Evolutionary conservation across 2,113 vertebrate species (phyloP), one percentile per base, ranked within the genome.

Genomic region (Amphilophus citrinellus): DNA sequence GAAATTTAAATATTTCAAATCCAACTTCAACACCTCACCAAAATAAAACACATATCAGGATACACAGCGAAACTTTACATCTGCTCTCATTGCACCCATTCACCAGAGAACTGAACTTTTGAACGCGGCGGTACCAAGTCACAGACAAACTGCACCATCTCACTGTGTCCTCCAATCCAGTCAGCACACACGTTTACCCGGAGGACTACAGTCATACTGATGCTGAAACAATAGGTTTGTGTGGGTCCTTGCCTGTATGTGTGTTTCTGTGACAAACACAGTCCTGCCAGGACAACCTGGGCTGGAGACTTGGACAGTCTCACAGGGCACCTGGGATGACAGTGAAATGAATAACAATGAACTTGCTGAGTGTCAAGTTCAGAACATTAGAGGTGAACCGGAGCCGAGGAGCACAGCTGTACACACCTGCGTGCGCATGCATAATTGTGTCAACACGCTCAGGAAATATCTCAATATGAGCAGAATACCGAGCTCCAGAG

Each of bases 331-430:
- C 24, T 50, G 18, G 80, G 80, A 92, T 85, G 90, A 93, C 92
- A 94, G 90, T 85, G 87, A 90, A 92, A 94, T 91, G 92, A 93
- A 95, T 94, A 93, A 94, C 90, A 93, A 92, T 93, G 83, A 95
- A 94, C 90, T 91, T 59, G 80, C 79, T 35, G 80, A 56, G 68
- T 85, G 87, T 88, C 84, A 90, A 86, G 92, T 91, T 92, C 88
- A 92, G 71, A 90, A 91, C 77, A 80, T 80, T 82, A 88, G 84
- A 84, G 83, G 86, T 81, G 86, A 86, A 84, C 30, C 53, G 2
- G 71, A 86, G 76, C 75, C 39, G 80, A 85, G 62, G 63, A 84
- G 83, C 56, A 56, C 59, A 79, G 79, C 32, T 0, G 3, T 77
- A 71, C 82, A 77, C 62, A 75, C 77, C 66, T 30, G 32, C 77